Evolutionary conservation across 2,888 invertebrate species (phyloP).

Genomic region (Yponomeuta sedellus): DNA sequence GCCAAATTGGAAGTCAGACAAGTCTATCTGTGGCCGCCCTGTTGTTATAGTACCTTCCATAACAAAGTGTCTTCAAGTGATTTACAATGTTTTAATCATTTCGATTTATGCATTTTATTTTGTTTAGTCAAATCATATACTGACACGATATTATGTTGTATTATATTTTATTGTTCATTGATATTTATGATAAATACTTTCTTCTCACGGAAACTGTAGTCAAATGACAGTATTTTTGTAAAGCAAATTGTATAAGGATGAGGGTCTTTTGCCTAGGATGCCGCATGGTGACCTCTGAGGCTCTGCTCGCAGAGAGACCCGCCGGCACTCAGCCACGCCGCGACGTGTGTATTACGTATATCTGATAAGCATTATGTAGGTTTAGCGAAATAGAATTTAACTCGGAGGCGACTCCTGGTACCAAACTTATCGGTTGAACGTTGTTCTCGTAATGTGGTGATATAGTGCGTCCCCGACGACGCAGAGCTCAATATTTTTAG

Average conservation of each 20-base stretch:
- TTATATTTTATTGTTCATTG: conserved; percentile 46
- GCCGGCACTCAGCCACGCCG: neutral
- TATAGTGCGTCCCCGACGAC: conserved; percentile 69
- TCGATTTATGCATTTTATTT: conserved; percentile 76
- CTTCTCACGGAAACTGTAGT: conserved; percentile 71
- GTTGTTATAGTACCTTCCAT: conserved; percentile 61
- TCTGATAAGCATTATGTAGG: conserved; percentile 77
- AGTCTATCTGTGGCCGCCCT: conserved; percentile 2
- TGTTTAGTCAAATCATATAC: conserved; percentile 73
- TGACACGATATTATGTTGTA: conserved; percentile 43
- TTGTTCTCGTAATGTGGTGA: conserved; percentile 75
- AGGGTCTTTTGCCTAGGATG: conserved; percentile 58
- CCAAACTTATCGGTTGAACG: conserved; percentile 74
- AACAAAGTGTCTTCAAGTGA: conserved; percentile 64
- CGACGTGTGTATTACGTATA: conserved; percentile 61
- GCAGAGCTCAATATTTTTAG: conserved; percentile 77
- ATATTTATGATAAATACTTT: conserved; percentile 59
- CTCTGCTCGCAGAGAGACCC: neutral
- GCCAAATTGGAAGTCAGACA: conserved; percentile 5
- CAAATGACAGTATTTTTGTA: conserved; percentile 78
- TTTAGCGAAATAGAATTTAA: conserved; percentile 73
- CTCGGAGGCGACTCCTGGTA: conserved; percentile 69
- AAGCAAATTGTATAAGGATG: conserved; percentile 71
- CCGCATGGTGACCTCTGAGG: conserved; percentile 4
- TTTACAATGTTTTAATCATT: conserved; percentile 70